Evolutionary conservation across 2,888 invertebrate genomes (phyloP).

Genomic region (Tipula lateralis): DNA sequence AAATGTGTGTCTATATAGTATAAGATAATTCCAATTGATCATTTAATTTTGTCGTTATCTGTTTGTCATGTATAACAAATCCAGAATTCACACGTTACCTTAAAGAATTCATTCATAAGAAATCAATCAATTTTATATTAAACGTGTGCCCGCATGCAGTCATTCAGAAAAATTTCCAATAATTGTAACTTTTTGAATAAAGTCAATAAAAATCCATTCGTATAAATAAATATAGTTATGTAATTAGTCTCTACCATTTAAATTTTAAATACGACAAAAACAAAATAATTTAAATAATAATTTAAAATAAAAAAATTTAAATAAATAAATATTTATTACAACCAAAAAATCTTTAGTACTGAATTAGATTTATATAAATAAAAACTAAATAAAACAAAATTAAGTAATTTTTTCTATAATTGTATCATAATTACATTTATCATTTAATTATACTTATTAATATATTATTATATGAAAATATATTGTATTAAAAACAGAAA

Average conservation of each 20-base stretch:
- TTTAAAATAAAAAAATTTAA: neutral
- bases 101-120: too few relatives aligned
- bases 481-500: neutral
- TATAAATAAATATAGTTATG: neutral
- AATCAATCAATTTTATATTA: neutral
- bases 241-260: neutral
- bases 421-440: neutral
- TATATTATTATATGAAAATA: neutral
- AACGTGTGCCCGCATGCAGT: neutral
- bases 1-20: too few relatives aligned
- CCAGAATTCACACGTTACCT: too few relatives aligned
- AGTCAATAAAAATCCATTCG: neutral
- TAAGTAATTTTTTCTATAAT: neutral
- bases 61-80: too few relatives aligned
- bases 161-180: neutral
- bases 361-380: slow-evolving; percentile 1
- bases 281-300: neutral
- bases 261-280: neutral
- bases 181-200: neutral
- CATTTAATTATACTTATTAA: neutral
- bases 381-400: neutral
- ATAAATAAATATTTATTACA: neutral
- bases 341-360: neutral
- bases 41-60: too few relatives aligned
- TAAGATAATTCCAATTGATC: too few relatives aligned